A percentile compares a stretch with the other conserved stretches of the same genome.
Evolutionary conservation across 2,113 vertebrate genomes (phyloP).

Genomic region (Anarhynchus alexandrinus): DNA sequence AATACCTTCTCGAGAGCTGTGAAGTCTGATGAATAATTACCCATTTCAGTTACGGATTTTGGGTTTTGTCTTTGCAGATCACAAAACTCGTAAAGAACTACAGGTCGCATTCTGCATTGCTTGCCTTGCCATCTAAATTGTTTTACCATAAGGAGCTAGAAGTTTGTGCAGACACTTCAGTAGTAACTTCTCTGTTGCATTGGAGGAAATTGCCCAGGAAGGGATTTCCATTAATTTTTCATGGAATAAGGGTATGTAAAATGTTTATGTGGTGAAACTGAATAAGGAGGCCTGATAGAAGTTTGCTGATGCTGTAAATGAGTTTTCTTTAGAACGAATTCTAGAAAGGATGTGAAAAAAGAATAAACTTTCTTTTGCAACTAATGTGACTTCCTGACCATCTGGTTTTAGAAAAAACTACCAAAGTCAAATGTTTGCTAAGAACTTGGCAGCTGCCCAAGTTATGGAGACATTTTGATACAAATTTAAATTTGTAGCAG

Average conservation of each 20-base stretch:
- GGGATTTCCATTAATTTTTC: slow-evolving; percentile 90
- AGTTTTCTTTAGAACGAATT: neutral
- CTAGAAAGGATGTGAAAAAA: neutral
- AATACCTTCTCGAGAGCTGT: neutral
- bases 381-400: neutral
- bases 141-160: slow-evolving; percentile 88
- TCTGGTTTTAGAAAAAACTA: neutral
- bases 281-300: neutral
- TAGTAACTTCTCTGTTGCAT: slow-evolving; percentile 80
- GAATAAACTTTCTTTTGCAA: neutral
- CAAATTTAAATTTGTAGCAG: neutral
- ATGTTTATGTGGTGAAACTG: neutral
- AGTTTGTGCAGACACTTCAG: slow-evolving; percentile 74
- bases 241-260: slow-evolving; percentile 86
- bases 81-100: slow-evolving; percentile 95
- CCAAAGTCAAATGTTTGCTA: neutral
- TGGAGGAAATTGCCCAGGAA: slow-evolving; percentile 88
- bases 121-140: slow-evolving; percentile 86
- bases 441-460: neutral
- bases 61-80: slow-evolving; percentile 73
- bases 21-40: neutral
- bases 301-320: neutral
- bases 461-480: neutral
- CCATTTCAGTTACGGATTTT: rapidly evolving
- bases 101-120: slow-evolving; percentile 84